Conservation (phyloP, 2,888 invertebrate genomes). For the Auanema freiburgensis region DNA sequence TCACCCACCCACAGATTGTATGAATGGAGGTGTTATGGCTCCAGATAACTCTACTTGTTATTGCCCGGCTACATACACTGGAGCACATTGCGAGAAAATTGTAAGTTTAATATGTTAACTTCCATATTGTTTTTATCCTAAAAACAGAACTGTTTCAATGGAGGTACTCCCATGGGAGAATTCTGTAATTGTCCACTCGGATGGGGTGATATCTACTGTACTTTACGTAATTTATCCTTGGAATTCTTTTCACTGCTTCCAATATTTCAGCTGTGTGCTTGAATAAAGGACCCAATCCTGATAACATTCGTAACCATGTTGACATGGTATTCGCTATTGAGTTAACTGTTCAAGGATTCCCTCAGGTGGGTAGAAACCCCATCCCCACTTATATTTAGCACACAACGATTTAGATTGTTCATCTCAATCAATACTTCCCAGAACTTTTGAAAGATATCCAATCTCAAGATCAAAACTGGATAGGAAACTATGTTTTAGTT, state of each 20-base stretch:
- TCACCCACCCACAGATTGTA: slow-evolving; percentile 42
- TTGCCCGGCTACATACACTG: slow-evolving; percentile 47
- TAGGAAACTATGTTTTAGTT: slow-evolving; percentile 40
- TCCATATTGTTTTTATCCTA: background rate
- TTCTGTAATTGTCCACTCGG: slow-evolving; percentile 46
- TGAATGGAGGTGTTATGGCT: slow-evolving; percentile 51
- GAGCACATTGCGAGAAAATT: slow-evolving; percentile 42
- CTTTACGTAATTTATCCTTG: slow-evolving; percentile 20
- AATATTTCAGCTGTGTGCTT: slow-evolving; percentile 34
- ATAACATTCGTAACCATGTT: slow-evolving; percentile 30
- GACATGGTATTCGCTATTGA: slow-evolving; percentile 51
- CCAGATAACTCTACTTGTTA: slow-evolving; percentile 48
- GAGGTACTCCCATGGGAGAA: slow-evolving; percentile 40
- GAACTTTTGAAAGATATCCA: slow-evolving; percentile 40
- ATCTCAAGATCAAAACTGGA: slow-evolving; percentile 38
- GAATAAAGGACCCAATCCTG: slow-evolving; percentile 34
- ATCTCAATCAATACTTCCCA: slow-evolving; percentile 29
- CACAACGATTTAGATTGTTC: slow-evolving; percentile 24
- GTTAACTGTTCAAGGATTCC: slow-evolving; percentile 30
- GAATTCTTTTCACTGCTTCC: background rate
- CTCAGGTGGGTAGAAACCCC: slow-evolving; percentile 15
- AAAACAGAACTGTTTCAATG: slow-evolving; percentile 43
- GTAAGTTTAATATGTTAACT: slow-evolving; percentile 12
- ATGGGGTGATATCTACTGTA: slow-evolving; percentile 43
- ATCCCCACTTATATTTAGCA: too few species aligned